phyloP scores from a whole-genome alignment of 2,888 invertebrate species.

The Ichneumoninae sp. region DNA sequence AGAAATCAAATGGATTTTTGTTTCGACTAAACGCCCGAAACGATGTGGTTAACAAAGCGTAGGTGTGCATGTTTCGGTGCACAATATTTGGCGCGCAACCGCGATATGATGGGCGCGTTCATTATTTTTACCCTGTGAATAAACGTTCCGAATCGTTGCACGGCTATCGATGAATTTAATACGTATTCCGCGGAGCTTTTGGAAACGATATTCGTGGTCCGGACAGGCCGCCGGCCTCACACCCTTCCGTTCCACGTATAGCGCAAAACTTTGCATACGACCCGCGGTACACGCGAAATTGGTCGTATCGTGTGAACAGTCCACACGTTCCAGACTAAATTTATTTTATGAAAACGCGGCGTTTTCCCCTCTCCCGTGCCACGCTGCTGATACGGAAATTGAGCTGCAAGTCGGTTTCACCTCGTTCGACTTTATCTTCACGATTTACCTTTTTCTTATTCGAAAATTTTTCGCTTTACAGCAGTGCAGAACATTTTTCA shows the following conservation, averaged over 20 bases:
- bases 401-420: slow-evolving; percentile 13
- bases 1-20: not conserved
- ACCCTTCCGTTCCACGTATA: not conserved
- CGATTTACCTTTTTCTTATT: slow-evolving; percentile 23
- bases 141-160: slow-evolving; percentile 33
- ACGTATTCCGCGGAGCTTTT: slow-evolving; percentile 7
- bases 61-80: slow-evolving; percentile 18
- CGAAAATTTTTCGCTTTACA: not conserved
- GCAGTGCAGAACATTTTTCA: not conserved
- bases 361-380: not conserved
- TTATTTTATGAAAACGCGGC: slow-evolving; percentile 48
- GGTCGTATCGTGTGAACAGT: slow-evolving; percentile 33
- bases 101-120: not conserved
- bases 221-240: not conserved
- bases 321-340: slow-evolving; percentile 32
- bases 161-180: slow-evolving; percentile 43
- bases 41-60: not conserved
- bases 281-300: slow-evolving; percentile 40
- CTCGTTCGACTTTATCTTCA: slow-evolving; percentile 33
- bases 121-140: slow-evolving; percentile 32
- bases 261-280: slow-evolving; percentile 41
- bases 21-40: slow-evolving; percentile 6
- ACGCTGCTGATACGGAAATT: slow-evolving; percentile 21
- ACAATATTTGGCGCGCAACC: slow-evolving; percentile 20
- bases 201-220: slow-evolving; percentile 41